Evolutionary conservation across 2,888 invertebrate species (phyloP), one percentile per base, ranked within the genome.

Genomic region (Ennomos fuscantarius): DNA sequence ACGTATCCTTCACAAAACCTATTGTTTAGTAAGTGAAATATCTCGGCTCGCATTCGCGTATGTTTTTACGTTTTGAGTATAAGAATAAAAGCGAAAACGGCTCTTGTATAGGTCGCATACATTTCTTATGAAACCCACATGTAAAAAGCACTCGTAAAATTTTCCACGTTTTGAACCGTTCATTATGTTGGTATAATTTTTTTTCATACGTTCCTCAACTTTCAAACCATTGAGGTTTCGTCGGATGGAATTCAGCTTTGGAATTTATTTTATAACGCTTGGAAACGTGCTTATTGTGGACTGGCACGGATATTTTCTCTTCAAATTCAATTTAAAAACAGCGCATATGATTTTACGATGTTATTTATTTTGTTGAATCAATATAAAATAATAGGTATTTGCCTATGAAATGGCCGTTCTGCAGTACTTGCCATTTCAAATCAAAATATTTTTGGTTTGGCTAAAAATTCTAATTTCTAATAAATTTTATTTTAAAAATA

Each of bases 161-260:
- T 70, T 75, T 70, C 49, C 62, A 24, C 53, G 40, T 57, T 69
- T 68, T 46, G 45, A 54, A 33, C 42, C 56, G 45, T 60, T 61
- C 5, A 24, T 9, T 13, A 44, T 32, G 8, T 24, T 55, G 63
- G 59, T 62, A 51, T 62, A 62, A 52, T 57, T 40, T 72, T 71
- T 74, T 70, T 61, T 61, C 52, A 62, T 47, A 51, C 67, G 60
- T 68, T 70, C 60, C 54, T 69, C 58, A 60, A 57, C 60, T 66
- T 49, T 42, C 54, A 52, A 51, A 60, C 66, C 67, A 70, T 77
- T 76, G 74, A 72, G 70, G 69, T 70, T 69, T 65, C 62, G 51
- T 60, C 39, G 62, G 71, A 65, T 64, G 49, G 54, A 68, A 63
- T 69, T 73, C 71, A 36, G 58, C 51, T 62, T 64, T 59, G 44